Evolutionary conservation across 1,140 invertebrate genomes (phyloP), one percentile per base, ranked within the genome.

Genomic region (Globodera ellingtonae): DNA sequence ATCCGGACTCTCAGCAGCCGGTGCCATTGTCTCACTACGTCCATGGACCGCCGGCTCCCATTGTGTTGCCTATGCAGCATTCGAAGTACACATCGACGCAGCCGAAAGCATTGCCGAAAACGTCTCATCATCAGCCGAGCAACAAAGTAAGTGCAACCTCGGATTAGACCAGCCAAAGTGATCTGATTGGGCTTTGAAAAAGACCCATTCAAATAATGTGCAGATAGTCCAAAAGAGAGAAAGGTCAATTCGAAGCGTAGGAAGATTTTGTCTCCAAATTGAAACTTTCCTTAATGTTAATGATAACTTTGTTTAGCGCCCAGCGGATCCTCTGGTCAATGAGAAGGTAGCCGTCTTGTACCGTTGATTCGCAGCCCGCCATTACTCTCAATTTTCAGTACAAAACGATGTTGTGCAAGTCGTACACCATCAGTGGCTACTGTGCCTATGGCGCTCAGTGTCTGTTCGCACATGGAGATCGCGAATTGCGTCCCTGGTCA

Each of bases 381-480:
- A 35, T 71, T 35, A 72, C 47, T 46, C 2, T 18, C 46, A 46
- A 74, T 74, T 18, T 65, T 18, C 44, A 75, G 44, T 75, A 75
- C 7, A 75, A 75, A 56, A 75, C 73, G 6, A 18, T 18, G 15
- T 65, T 75, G 56, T 75, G 73, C 65, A 47, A 50, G 46, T 62
- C 56, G 15, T 75, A n/a, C 48, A 18, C 50, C 5, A 47, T 15
- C 56, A 52, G 18, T 8, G 73, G 73, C 21, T 52, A 62, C n/a
- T 75, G 73, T 24, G 73, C n/a, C 15, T 75, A 59, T 75, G 73
- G 73, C 7, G 73, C 56, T 47, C 21, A 8, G 35, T 75, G 73
- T 59, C 46, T 56, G 65, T 75, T 75, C 52, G 73, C 73, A 1
- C 73, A 75, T 75, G 73, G 65, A 15, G 50, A 52, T 6, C 18